Base-by-base conservation (phyloP, 2,888 invertebrate species). In the Nudaria mundana region DNA sequence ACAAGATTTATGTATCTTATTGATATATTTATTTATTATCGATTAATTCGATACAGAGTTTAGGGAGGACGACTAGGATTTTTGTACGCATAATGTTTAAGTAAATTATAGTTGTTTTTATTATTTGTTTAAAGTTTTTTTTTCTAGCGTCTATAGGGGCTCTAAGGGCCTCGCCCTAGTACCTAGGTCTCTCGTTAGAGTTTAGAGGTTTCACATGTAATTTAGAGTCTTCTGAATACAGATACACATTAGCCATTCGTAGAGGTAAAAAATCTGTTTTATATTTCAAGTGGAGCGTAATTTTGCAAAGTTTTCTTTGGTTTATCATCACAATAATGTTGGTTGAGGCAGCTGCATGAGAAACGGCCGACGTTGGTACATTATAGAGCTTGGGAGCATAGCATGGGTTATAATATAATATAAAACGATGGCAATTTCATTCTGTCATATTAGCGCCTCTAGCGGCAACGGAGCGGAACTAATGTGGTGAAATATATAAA, bases 21-120 rank as follows among this genome's bases (percentile, higher is more conserved):
- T 72, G 76, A 81, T 81, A 80, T 80, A 69, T 79, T 81, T 82
- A 85, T 84, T 86, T 83, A 81, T 73, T 75, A 76, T 71, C 65
- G 72, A 73, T 76, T 56, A 71, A 74, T 56, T 77, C 66, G 73
- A 75, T 75, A 71, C 65, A 65, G 71, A 71, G 76, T 71, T 66
- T 74, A 75, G 74, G 67, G 67, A 67, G 52, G 80, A 76, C 52
- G 73, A 74, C 76, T 82, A 82, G 71, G 71, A 67, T 73, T 84
- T 84, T 87, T 87, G 77, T 85, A 86, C 80, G 86, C 85, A 81
- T 87, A 83, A 84, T 82, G 72, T 80, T 63, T 86, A 86, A 86
- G 86, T 86, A 84, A 85, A 83, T 86, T 87, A 85, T 81, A 86
- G 78, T 84, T 82, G 82, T 85, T 86, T 85, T 84, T 83, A 79